Base-by-base conservation (phyloP, 2,797 vertebrate species). In the Alauda arvensis region DNA sequence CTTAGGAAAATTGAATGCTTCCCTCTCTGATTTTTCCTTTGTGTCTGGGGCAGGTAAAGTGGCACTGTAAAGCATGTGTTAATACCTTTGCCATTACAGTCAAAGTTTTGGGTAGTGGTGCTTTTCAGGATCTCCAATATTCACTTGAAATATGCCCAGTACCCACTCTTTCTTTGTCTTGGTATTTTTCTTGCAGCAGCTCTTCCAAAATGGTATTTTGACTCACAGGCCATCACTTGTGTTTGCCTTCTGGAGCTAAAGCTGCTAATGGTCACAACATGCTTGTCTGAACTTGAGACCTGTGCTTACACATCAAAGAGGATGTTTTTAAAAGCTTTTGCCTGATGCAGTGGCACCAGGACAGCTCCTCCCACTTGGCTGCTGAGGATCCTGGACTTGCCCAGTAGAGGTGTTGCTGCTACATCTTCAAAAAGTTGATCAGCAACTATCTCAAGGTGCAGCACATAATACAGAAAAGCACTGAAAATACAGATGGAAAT, bases 201-300 rank as follows among this genome's bases (percentile, higher is more conserved):
- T 18, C 29, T 83, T 83, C 45, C 52, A 51, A 85, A 79, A 45
- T 28, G 43, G 19, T 85, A 20, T 49, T 52, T 82, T 71, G 76
- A 87, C 75, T 90, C 92, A 37, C 1, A 68, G 59, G 29, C 74
- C 89, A 63, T 88, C 87, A 59, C 63, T 85, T 84, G 42, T 57
- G 29, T 60, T 92, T 87, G 60, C 61, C 72, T 87, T 76, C n/a
- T 63, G 69, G 33, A 83, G 57, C 55, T 88, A 55, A 78, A 89
- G 33, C 48, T 31, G 37, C 63, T 91, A 29, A 77, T 83, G 72
- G 89, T 94, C 78, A 43, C 80, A 78, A 15, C 6, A 5, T 48
- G 52, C 77, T 83, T 65, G 77, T 45, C 87, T 92, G 89, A 87
- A 83, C 74, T 60, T 39, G 43, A 81, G 90, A 31, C 59, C 56